Evolutionary conservation across 1,140 invertebrate species (phyloP).

Genomic region (Pseudomyrmex concolor): DNA sequence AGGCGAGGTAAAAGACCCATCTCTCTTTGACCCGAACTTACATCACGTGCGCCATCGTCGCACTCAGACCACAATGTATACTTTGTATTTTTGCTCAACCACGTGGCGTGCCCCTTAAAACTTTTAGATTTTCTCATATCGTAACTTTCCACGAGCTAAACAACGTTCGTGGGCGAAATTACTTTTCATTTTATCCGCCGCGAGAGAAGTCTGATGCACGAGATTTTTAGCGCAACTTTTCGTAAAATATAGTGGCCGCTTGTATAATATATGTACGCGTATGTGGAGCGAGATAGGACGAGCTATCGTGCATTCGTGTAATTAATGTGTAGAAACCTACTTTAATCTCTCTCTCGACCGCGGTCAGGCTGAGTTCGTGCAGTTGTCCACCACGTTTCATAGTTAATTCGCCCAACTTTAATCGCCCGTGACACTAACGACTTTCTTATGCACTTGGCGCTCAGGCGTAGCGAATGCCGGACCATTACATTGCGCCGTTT

Average conservation of each 20-base stretch:
- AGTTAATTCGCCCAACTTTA: constrained; percentile 56
- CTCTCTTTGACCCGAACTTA: neutral
- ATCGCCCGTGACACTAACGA: constrained; percentile 46
- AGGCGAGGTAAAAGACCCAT: neutral
- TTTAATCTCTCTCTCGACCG: constrained; percentile 40
- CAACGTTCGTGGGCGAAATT: constrained; percentile 44
- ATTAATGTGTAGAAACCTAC: constrained; percentile 57
- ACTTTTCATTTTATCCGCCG: constrained; percentile 41
- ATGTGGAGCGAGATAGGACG: constrained; percentile 15
- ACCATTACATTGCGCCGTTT: no score
- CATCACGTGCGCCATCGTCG: constrained; percentile 10
- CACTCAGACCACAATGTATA: neutral
- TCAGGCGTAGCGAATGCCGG: neutral
- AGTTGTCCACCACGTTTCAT: constrained; percentile 49
- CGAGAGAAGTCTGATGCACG: constrained; percentile 46
- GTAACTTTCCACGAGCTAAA: constrained; percentile 37
- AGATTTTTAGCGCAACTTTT: constrained; percentile 50
- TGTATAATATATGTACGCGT: neutral
- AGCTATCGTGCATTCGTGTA: constrained; percentile 23
- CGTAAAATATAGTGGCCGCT: neutral
- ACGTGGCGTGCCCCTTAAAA: constrained; percentile 32
- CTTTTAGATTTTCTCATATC: constrained; percentile 45
- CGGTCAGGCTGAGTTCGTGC: constrained; percentile 33
- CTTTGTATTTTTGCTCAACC: constrained; percentile 47
- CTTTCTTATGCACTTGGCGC: constrained; percentile 47